Percentiles rank a stretch among this genome's conserved stretches.
These are phyloP conservation scores for Tiphia femorata DNA, from an alignment of 2,888 invertebrate genomes.

Conservation along the genomic window DNA sequence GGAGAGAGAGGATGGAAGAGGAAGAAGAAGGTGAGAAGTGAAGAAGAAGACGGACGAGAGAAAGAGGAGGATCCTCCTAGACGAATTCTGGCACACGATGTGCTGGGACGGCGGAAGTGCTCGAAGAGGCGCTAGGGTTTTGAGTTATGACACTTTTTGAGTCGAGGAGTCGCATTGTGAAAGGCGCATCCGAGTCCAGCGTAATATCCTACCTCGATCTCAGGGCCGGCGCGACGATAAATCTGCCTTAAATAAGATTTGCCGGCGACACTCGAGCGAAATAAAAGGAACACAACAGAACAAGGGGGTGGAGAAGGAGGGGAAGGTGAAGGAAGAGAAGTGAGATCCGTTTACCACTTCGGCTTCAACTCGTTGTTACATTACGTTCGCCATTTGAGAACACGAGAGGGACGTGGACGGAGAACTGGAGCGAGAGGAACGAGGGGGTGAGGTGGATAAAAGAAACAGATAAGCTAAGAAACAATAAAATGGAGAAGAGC, in stretches of 20 bases:
- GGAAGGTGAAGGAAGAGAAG: background rate
- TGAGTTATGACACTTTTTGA: constrained; percentile 64
- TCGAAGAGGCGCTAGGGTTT: constrained; percentile 56
- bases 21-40: constrained; percentile 11
- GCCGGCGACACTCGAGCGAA: constrained; percentile 53
- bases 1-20: background rate
- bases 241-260: constrained; percentile 63
- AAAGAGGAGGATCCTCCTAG: constrained; percentile 21
- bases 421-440: too few species aligned
- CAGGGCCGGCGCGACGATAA: constrained; percentile 50
- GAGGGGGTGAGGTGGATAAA: too few species aligned
- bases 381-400: too few species aligned
- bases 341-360: background rate
- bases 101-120: constrained; percentile 57
- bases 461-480: too few species aligned
- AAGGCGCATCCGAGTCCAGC: constrained; percentile 57
- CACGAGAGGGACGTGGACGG: too few species aligned
- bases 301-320: too few species aligned
- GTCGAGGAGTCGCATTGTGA: constrained; percentile 58
- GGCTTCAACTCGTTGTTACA: background rate
- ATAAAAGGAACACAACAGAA: constrained; percentile 42
- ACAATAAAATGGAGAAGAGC: too few species aligned
- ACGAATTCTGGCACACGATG: constrained; percentile 58
- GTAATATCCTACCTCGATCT: constrained; percentile 56
- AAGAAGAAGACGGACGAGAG: constrained; percentile 6